Conservation (phyloP, 1,140 invertebrate genomes). For the Venustaconcha ellipsiformis region DNA sequence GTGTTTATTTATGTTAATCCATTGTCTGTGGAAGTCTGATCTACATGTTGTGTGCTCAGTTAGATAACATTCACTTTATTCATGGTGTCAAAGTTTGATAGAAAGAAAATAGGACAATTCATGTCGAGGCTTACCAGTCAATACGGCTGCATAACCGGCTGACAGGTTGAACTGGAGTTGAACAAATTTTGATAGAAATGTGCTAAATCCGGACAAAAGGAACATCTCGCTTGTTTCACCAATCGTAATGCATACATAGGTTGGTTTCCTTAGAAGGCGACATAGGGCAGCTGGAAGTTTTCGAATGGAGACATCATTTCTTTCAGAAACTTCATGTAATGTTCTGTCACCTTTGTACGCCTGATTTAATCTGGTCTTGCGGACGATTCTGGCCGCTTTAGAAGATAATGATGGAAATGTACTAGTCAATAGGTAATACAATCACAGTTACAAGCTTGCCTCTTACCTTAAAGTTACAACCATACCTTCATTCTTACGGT, state of each 20-base stretch:
- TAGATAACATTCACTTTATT: no score
- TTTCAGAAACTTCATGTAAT: conserved; percentile 14
- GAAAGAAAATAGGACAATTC: no score
- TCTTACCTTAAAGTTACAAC: no score
- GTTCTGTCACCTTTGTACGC: conserved; percentile 71
- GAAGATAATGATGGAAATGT: no score
- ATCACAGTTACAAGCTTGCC: no score
- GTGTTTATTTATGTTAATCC: no score
- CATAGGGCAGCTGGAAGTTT: conserved; percentile 31
- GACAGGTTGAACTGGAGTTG: conserved; percentile 85
- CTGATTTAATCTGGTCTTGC: conserved; percentile 76
- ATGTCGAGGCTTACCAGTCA: conserved; percentile 75
- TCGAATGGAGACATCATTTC: conserved; percentile 46
- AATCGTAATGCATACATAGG: conserved; percentile 83
- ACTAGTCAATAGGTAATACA: no score
- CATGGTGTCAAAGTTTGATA: no score
- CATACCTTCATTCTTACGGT: no score
- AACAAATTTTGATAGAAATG: conserved; percentile 84
- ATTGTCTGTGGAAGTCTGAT: no score
- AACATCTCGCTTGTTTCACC: conserved; percentile 80
- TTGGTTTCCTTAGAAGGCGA: conserved; percentile 79
- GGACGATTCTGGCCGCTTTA: conserved; percentile 27
- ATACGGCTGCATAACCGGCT: conserved; percentile 79
- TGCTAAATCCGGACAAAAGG: conserved; percentile 82
- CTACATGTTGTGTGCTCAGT: no score